phyloP scores from a whole-genome alignment of 2,888 invertebrate species.

The Ormyrus pomaceus region DNA sequence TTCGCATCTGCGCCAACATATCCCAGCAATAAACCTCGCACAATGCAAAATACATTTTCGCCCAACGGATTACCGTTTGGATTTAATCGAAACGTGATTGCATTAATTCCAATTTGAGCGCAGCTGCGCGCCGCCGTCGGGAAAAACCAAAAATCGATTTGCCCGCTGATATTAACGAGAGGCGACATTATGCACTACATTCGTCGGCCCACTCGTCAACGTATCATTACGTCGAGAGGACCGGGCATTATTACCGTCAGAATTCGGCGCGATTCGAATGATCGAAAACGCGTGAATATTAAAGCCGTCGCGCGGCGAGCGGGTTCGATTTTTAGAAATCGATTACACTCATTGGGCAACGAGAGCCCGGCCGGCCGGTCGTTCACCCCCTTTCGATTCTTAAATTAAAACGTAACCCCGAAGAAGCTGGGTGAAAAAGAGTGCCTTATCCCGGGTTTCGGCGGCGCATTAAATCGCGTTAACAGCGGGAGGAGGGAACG shows the following conservation, averaged over 20 bases:
- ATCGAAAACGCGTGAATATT: no score
- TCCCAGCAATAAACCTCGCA: background rate
- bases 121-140: no score
- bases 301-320: no score
- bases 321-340: no score
- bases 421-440: no score
- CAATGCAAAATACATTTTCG: constrained; percentile 15
- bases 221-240: background rate
- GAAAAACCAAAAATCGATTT: constrained; percentile 40
- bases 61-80: constrained; percentile 3
- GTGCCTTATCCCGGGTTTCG: background rate
- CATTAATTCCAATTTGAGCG: constrained; percentile 25
- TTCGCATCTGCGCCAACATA: background rate
- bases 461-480: background rate
- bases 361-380: no score
- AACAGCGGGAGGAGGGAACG: background rate
- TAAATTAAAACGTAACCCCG: no score
- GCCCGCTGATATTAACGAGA: background rate
- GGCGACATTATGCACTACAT: background rate
- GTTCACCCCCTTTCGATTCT: no score
- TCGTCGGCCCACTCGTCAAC: background rate
- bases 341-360: no score
- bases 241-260: no score
- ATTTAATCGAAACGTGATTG: constrained; percentile 41
- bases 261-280: no score